These are phyloP conservation scores for Tetranychus urticae DNA, from an alignment of 1,140 invertebrate genomes.

Conservation along the genomic window DNA sequence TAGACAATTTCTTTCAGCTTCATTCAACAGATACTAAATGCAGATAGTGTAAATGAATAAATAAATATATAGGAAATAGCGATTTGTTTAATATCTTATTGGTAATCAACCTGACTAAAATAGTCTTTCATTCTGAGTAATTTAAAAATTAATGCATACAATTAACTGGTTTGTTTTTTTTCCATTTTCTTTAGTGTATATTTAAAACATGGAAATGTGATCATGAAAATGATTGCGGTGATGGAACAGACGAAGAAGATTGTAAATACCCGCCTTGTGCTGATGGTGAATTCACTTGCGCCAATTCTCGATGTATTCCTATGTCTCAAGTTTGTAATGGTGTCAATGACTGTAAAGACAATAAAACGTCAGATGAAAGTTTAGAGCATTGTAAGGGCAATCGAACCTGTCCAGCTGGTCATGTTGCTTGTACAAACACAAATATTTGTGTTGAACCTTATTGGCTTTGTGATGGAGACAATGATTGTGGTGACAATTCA, in stretches of 20 bases:
- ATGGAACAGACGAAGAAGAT: conserved; percentile 72
- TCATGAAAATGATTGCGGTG: conserved; percentile 80
- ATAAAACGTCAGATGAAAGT: conserved; percentile 67
- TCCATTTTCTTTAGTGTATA: conserved; percentile 35
- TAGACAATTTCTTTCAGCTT: too few relatives aligned
- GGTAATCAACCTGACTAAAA: too few relatives aligned
- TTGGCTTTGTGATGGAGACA: conserved; percentile 67
- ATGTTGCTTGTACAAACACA: conserved; percentile 71
- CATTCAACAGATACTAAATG: too few relatives aligned
- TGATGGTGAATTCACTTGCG: conserved; percentile 76
- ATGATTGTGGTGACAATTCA: conserved; percentile 85
- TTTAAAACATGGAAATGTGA: conserved; percentile 86
- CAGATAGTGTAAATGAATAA: too few relatives aligned
- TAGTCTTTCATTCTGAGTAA: too few relatives aligned
- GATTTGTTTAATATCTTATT: too few relatives aligned
- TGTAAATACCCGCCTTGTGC: conserved; percentile 70
- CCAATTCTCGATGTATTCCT: conserved; percentile 67
- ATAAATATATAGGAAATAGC: too few relatives aligned
- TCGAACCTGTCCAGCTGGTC: conserved; percentile 52
- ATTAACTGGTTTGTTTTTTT: too few relatives aligned
- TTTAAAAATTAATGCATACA: too few relatives aligned
- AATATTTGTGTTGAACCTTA: conserved; percentile 87
- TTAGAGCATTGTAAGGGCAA: conserved; percentile 59
- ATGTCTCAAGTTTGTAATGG: conserved; percentile 68
- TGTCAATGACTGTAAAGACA: conserved; percentile 81